Percentiles rank a stretch among this genome's conserved stretches.
Conservation (phyloP, 2,113 vertebrate species). For the Pampusana beccarii region DNA sequence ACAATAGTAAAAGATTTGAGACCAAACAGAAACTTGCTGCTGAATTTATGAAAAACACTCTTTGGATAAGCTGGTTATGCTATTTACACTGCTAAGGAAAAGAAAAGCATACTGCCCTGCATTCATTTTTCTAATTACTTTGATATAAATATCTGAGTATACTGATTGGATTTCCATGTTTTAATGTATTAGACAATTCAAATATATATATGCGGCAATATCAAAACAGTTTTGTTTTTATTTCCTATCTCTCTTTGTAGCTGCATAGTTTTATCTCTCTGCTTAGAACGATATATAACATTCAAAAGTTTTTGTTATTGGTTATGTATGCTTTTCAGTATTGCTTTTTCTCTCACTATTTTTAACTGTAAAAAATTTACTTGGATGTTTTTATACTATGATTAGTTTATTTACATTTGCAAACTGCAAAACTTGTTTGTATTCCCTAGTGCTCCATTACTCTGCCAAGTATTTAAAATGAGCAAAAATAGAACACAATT, state of each 20-base stretch:
- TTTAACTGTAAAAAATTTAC: background rate
- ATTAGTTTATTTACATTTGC: background rate
- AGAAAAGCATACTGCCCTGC: background rate
- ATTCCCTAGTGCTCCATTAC: background rate
- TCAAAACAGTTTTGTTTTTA: background rate
- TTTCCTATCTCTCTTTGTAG: background rate
- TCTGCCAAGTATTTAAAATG: background rate
- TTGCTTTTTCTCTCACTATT: background rate
- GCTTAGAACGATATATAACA: background rate
- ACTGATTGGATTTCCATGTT: background rate
- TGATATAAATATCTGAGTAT: background rate
- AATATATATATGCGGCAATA: background rate
- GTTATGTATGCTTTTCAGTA: background rate
- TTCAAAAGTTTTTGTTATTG: background rate
- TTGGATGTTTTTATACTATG: background rate
- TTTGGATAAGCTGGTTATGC: background rate
- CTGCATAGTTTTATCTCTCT: background rate
- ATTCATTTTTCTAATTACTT: background rate
- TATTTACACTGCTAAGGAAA: background rate
- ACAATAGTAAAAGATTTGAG: background rate
- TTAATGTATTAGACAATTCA: background rate
- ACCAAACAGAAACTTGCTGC: background rate
- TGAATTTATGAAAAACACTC: background rate
- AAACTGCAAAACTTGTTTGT: background rate
- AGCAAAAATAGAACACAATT: background rate